phyloP scores from a whole-genome alignment of 2,888 invertebrate genomes.

The Eucriotettix oculatus region DNA sequence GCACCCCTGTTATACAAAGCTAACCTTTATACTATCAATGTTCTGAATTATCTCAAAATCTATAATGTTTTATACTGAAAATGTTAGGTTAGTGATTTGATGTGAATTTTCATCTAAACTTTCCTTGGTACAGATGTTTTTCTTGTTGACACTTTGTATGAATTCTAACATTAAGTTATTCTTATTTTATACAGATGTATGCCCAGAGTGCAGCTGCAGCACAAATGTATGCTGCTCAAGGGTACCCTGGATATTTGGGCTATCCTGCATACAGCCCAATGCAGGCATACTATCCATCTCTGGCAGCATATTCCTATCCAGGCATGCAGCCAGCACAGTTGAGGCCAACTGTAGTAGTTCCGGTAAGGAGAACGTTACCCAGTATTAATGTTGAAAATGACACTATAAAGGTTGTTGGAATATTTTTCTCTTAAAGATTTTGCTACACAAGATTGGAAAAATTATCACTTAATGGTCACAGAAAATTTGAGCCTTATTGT shows the following conservation, averaged over 20 bases:
- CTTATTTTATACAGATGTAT: slow-evolving; percentile 7
- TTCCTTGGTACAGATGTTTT: too few species aligned
- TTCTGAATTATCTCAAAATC: too few species aligned
- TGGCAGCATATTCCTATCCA: slow-evolving; percentile 29
- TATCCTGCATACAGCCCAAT: slow-evolving; percentile 59
- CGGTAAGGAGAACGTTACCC: slow-evolving; percentile 34
- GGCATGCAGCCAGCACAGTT: slow-evolving; percentile 36
- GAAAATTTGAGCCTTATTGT: too few species aligned
- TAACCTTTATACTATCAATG: too few species aligned
- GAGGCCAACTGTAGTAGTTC: slow-evolving; percentile 63
- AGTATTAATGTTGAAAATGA: background rate
- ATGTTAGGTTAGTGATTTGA: too few species aligned
- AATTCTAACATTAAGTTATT: too few species aligned
- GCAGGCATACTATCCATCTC: slow-evolving; percentile 42
- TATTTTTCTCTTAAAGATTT: too few species aligned
- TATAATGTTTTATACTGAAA: too few species aligned
- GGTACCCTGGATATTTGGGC: slow-evolving; percentile 56
- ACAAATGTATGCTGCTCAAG: slow-evolving; percentile 26
- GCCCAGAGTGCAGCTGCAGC: slow-evolving; percentile 12
- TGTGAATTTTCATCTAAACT: too few species aligned
- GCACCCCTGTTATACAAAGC: too few species aligned
- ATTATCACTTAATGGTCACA: too few species aligned
- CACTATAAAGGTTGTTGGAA: background rate
- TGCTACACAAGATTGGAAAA: background rate
- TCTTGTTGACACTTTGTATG: too few species aligned